Conservation (phyloP, 2,888 invertebrate species). For the Endomychus coccineus region DNA sequence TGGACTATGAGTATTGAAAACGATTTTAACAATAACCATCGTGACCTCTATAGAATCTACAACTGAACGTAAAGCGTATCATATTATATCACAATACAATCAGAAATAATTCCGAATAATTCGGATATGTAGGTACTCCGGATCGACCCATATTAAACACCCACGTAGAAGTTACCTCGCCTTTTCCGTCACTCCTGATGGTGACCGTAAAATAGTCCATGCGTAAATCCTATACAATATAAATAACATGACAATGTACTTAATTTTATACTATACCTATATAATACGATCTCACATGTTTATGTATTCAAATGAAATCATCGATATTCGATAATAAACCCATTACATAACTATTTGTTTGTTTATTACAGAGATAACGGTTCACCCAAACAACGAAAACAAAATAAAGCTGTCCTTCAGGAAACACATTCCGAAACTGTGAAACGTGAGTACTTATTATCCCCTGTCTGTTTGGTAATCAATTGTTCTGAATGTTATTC, state of each 20-base stretch:
- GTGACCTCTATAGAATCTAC: no score
- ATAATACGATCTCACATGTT: slow-evolving; percentile 3
- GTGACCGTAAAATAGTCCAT: slow-evolving; percentile 7
- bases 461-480: no score
- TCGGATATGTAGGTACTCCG: no score
- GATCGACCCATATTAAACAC: no score
- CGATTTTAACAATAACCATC: no score
- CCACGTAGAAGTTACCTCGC: slow-evolving; percentile 11
- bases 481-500: no score
- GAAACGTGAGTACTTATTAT: slow-evolving; percentile 9
- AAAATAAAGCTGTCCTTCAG: slow-evolving; percentile 8
- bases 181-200: slow-evolving; percentile 7
- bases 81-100: no score
- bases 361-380: slow-evolving; percentile 10
- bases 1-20: no score
- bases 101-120: no score
- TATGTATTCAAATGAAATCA: slow-evolving; percentile 5
- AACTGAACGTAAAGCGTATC: no score
- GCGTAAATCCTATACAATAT: slow-evolving; percentile 13
- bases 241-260: slow-evolving; percentile 13
- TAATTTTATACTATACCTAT: no score
- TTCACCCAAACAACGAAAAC: slow-evolving; percentile 8
- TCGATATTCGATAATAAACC: slow-evolving; percentile 1
- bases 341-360: slow-evolving; percentile 10
- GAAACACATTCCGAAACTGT: slow-evolving; percentile 13